Evolutionary conservation across 2,888 invertebrate species (phyloP).

Genomic region (Metopia argyrocephala): DNA sequence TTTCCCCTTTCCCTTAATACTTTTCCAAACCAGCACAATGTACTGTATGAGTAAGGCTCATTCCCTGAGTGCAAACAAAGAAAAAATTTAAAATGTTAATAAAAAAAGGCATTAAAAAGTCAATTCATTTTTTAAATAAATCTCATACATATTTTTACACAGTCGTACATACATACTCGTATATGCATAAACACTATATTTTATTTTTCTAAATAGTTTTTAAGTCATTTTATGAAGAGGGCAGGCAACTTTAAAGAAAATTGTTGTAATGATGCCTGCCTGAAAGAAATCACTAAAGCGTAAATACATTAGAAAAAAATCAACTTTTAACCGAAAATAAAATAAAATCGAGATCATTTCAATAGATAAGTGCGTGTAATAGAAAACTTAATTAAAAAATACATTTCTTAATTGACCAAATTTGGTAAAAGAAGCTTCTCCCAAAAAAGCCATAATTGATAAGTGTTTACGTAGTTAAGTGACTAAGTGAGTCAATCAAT

Average conservation of each 20-base stretch:
- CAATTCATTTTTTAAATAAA: no score
- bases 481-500: background rate
- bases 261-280: slow-evolving; percentile 47
- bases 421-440: background rate
- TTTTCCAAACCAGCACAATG: no score
- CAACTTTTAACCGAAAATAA: background rate
- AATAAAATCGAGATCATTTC: slow-evolving; percentile 9
- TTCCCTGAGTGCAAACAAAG: no score
- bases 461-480: no score
- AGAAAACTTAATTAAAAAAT: background rate
- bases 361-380: background rate
- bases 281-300: slow-evolving; percentile 50
- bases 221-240: background rate
- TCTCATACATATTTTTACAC: no score
- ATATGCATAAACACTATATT: no score
- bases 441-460: background rate
- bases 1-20: no score
- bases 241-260: slow-evolving; percentile 44
- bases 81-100: no score
- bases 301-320: slow-evolving; percentile 41
- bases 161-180: no score
- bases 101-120: no score
- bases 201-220: background rate
- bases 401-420: background rate
- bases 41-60: no score